Evolutionary conservation across 2,888 invertebrate genomes (phyloP).

Genomic region (Scrobipalpa atriplicella): DNA sequence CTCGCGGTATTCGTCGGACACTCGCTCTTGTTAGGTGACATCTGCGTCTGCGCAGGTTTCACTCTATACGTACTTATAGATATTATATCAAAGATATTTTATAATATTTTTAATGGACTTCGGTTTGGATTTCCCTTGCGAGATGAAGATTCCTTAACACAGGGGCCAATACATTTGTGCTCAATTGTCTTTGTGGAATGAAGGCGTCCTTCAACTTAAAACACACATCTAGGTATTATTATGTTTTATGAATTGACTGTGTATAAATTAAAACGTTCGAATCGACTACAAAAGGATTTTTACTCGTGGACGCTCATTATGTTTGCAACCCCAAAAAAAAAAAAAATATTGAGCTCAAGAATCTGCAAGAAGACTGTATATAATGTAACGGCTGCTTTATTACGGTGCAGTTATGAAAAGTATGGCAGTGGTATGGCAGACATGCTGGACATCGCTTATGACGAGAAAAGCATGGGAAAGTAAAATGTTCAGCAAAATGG

Average conservation of each 20-base stretch:
- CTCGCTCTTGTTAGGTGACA: conserved; percentile 68
- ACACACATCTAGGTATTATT: no score
- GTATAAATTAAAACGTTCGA: no score
- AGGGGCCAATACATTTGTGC: no score
- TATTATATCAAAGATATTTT: conserved; percentile 1
- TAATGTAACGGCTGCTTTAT: conserved; percentile 5
- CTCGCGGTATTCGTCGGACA: conserved; percentile 68
- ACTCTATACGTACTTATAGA: conserved; percentile 46
- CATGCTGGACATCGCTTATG: not conserved
- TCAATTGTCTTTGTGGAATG: no score
- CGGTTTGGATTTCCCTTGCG: not conserved
- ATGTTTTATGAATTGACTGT: no score
- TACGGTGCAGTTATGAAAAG: not conserved
- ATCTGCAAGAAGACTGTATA: no score
- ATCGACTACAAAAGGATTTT: no score
- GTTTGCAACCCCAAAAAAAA: no score
- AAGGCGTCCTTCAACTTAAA: no score
- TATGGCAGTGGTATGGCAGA: not conserved
- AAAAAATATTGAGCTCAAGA: no score
- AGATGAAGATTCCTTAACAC: not conserved
- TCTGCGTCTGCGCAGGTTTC: conserved; percentile 61
- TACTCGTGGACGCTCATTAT: no score
- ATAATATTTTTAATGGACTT: not conserved
- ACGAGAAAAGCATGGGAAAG: conserved; percentile 16
- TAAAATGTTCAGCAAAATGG: no score